A percentile compares a stretch with the other conserved stretches of the same genome.
These are phyloP conservation scores for Cylloceria caligata DNA, from an alignment of 2,888 invertebrate genomes.

Conservation along the genomic window DNA sequence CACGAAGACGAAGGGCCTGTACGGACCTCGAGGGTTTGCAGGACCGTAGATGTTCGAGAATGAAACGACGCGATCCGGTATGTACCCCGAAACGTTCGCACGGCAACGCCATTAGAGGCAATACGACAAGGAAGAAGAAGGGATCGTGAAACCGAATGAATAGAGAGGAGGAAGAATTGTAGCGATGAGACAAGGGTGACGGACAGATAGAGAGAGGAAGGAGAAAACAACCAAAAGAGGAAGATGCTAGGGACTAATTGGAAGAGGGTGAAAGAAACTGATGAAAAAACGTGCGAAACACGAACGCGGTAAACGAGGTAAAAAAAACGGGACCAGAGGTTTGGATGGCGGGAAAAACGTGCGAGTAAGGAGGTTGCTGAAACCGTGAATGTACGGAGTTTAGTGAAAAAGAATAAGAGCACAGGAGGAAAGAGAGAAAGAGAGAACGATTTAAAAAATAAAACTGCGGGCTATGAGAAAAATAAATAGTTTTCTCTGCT, in stretches of 20 bases:
- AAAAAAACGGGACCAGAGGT: conserved; percentile 43
- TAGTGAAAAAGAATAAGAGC: conserved; percentile 13
- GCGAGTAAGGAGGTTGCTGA: conserved; percentile 40
- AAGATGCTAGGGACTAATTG: background rate
- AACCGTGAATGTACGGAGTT: conserved; percentile 25
- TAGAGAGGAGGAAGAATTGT: conserved; percentile 45
- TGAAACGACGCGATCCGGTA: no score
- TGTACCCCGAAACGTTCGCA: background rate
- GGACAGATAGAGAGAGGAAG: conserved; percentile 11
- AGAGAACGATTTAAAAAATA: background rate
- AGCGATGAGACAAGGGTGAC: background rate
- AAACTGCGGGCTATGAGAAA: background rate
- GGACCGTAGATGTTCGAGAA: no score
- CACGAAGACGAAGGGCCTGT: background rate
- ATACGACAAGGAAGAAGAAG: background rate
- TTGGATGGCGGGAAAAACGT: conserved; percentile 15
- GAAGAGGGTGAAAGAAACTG: background rate
- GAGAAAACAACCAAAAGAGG: conserved; percentile 38
- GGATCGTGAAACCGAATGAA: conserved; percentile 12
- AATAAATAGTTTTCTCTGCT: background rate
- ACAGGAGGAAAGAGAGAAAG: conserved; percentile 6
- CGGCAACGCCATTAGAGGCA: background rate
- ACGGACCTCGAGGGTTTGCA: conserved; percentile 1
- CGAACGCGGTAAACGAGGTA: conserved; percentile 50
- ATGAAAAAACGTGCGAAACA: conserved; percentile 36